Conservation (phyloP, 2,888 invertebrate species). For the Diplolepis rosae region DNA sequence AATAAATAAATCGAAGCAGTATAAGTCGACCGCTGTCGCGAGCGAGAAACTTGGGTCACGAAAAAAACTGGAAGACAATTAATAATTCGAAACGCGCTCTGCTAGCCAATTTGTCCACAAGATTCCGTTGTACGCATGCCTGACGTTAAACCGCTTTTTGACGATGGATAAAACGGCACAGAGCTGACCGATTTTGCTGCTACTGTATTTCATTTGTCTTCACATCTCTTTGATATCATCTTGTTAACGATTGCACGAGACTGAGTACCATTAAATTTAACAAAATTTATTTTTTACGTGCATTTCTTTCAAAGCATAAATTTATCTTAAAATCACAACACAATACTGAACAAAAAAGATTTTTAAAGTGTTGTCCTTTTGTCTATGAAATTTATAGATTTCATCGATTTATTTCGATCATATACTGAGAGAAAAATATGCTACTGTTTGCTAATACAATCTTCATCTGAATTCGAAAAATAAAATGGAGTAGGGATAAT, state of each 20-base stretch:
- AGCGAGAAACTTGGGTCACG: constrained; percentile 49
- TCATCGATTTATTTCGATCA: too few relatives aligned
- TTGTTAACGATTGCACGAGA: background rate
- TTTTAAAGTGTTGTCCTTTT: too few relatives aligned
- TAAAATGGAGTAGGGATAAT: too few relatives aligned
- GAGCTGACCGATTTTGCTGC: constrained; percentile 34
- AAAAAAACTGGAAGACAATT: constrained; percentile 60
- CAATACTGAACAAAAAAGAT: too few relatives aligned
- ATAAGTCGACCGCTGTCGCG: constrained; percentile 48
- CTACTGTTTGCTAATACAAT: too few relatives aligned
- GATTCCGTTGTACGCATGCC: constrained; percentile 59
- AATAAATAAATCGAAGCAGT: constrained; percentile 65
- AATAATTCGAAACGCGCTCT: constrained; percentile 68
- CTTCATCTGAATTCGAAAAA: too few relatives aligned
- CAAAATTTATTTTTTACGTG: too few relatives aligned
- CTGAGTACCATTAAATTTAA: too few relatives aligned
- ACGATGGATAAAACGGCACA: constrained; percentile 42
- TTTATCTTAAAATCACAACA: too few relatives aligned
- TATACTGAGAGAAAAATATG: too few relatives aligned
- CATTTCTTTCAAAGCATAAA: too few relatives aligned
- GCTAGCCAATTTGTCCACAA: constrained; percentile 68
- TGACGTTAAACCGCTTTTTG: constrained; percentile 52
- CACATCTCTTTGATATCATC: background rate
- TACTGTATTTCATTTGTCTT: constrained; percentile 43
- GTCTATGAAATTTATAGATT: too few relatives aligned